Percentiles rank a stretch among this genome's conserved stretches.
phyloP scores from a whole-genome alignment of 2,113 vertebrate species.

The Pollachius pollachius region DNA sequence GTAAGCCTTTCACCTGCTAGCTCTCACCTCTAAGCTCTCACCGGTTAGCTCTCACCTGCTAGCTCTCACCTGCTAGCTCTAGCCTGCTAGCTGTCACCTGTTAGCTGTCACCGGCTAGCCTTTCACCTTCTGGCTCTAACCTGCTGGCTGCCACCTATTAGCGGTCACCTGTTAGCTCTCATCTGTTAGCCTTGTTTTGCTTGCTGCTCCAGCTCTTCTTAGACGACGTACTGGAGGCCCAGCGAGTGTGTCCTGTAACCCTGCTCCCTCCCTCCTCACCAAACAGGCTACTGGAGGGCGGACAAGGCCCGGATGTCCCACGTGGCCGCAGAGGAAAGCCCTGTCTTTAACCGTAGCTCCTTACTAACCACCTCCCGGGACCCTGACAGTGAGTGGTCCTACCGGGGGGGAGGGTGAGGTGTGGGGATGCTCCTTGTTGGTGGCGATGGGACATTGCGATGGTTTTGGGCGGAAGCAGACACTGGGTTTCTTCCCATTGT shows the following conservation, averaged over 20 bases:
- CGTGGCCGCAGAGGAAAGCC: conserved; percentile 86
- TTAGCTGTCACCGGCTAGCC: no score
- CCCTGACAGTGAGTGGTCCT: conserved; percentile 96
- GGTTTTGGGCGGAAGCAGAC: conserved; percentile 6
- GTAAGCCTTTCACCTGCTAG: no score
- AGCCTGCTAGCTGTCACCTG: background rate
- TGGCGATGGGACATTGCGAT: background rate
- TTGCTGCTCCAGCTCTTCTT: background rate
- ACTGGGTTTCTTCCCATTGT: background rate
- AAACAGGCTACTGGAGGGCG: conserved; percentile 98
- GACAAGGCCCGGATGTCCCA: conserved; percentile 90
- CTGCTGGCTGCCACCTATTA: background rate
- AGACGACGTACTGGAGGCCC: conserved; percentile 21
- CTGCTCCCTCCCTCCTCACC: conserved; percentile 69
- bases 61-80: no score
- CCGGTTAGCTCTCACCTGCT: background rate
- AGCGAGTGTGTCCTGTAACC: conserved; percentile 53
- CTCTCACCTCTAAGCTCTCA: background rate
- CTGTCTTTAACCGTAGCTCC: conserved; percentile 90
- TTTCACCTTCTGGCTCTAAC: no score
- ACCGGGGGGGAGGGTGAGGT: conserved; percentile 35
- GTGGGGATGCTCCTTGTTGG: conserved; percentile 11
- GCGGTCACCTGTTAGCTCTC: no score
- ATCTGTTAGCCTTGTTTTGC: background rate
- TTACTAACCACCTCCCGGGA: conserved; percentile 93